These are phyloP conservation scores for Choreutis nemorana DNA, from an alignment of 2,888 invertebrate genomes.

Conservation along the genomic window DNA sequence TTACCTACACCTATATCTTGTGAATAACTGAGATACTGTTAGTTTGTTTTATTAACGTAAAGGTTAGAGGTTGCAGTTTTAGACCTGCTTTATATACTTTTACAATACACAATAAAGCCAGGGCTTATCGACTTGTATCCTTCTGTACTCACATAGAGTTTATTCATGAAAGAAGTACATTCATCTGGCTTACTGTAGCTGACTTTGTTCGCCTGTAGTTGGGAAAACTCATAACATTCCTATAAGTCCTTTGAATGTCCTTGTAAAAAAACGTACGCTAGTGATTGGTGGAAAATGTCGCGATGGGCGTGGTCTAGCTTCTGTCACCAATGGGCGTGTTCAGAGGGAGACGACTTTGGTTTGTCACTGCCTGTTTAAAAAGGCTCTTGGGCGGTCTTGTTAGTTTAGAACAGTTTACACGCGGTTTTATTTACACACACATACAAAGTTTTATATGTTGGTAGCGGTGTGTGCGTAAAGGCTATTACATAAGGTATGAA, in stretches of 20 bases:
- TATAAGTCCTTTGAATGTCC: neutral
- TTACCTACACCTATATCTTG: too few relatives aligned
- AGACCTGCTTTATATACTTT: too few relatives aligned
- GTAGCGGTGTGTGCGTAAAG: too few relatives aligned
- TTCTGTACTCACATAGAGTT: neutral
- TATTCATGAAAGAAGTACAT: neutral
- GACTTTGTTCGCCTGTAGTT: neutral
- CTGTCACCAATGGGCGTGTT: conserved; percentile 62
- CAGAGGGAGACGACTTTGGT: conserved; percentile 31
- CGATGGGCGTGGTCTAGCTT: conserved; percentile 45
- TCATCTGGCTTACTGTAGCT: neutral
- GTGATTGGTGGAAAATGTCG: conserved; percentile 56
- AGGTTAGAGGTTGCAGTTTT: too few relatives aligned
- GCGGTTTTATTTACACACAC: too few relatives aligned
- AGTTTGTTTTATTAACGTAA: too few relatives aligned
- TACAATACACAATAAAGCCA: too few relatives aligned
- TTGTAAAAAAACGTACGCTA: conserved; percentile 26
- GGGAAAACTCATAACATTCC: too few relatives aligned
- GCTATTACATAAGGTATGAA: too few relatives aligned
- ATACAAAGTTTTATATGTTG: conserved; percentile 25
- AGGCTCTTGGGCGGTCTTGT: neutral
- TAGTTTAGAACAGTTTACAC: too few relatives aligned
- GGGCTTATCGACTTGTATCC: neutral
- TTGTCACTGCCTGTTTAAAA: conserved; percentile 51
- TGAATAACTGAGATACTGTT: too few relatives aligned